These are phyloP conservation scores for Psilanteris sp. DNA, from an alignment of 1,140 invertebrate species.

Conservation along the genomic window DNA sequence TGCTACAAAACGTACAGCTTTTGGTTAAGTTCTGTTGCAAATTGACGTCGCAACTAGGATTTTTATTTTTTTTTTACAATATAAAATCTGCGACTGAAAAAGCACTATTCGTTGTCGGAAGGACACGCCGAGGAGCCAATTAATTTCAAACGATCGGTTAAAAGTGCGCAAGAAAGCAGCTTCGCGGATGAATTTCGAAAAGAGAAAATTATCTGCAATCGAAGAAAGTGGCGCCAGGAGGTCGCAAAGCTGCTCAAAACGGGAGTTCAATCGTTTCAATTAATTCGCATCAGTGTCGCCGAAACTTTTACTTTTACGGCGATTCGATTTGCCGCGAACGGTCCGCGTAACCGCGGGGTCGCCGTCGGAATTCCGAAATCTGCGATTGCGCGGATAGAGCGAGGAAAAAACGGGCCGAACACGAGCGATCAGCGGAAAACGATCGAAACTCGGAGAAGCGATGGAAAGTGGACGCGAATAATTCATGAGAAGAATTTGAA, in stretches of 20 bases:
- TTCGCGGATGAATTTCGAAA: conserved; percentile 28
- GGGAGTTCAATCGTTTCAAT: conserved; percentile 24
- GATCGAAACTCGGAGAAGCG: too few species aligned
- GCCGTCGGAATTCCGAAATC: not conserved
- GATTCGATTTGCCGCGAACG: conserved; percentile 12
- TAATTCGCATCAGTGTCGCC: conserved; percentile 5
- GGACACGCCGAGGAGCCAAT: not conserved
- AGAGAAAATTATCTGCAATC: conserved; percentile 46
- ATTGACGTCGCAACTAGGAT: too few species aligned
- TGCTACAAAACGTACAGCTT: too few species aligned
- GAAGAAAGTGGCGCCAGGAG: conserved; percentile 20
- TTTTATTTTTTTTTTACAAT: too few species aligned
- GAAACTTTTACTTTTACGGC: conserved; percentile 38
- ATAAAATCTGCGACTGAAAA: too few species aligned
- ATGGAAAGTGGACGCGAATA: too few species aligned
- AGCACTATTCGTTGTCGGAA: too few species aligned
- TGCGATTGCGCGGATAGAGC: too few species aligned
- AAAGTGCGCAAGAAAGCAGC: conserved; percentile 13
- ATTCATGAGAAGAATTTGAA: too few species aligned
- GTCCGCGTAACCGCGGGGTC: not conserved
- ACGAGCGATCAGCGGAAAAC: too few species aligned
- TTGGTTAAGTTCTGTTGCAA: too few species aligned
- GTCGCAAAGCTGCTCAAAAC: conserved; percentile 28
- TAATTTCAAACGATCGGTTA: conserved; percentile 13
- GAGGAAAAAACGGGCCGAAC: not conserved